A percentile compares a stretch with the other conserved stretches of the same genome.
phyloP scores from a whole-genome alignment of 2,888 invertebrate genomes.

The Balanococcus diminutus region DNA sequence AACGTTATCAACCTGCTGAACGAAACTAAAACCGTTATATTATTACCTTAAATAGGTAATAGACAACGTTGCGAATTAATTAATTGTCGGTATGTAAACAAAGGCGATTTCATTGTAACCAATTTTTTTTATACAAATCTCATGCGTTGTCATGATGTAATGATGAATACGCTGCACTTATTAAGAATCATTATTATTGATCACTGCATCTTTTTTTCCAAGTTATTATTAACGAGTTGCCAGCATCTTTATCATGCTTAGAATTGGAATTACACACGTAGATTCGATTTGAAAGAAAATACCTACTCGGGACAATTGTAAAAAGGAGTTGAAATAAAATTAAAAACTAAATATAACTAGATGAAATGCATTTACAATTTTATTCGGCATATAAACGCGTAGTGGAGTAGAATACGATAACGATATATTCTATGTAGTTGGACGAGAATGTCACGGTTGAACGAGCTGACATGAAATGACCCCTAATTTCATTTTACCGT shows the following conservation, averaged over 20 bases:
- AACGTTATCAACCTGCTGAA: slow-evolving; percentile 21
- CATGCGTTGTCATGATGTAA: slow-evolving; percentile 8
- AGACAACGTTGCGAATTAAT: slow-evolving; percentile 31
- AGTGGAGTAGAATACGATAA: neutral
- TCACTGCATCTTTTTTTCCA: neutral
- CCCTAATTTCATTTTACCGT: slow-evolving; percentile 38
- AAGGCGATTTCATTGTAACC: neutral
- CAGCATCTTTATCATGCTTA: neutral
- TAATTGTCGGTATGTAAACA: slow-evolving; percentile 8
- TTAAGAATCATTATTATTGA: neutral
- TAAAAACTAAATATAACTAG: neutral
- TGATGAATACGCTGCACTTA: neutral
- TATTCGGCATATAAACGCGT: slow-evolving; percentile 12
- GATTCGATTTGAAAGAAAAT: neutral
- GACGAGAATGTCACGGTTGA: slow-evolving; percentile 31
- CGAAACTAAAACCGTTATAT: slow-evolving; percentile 32
- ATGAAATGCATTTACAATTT: neutral
- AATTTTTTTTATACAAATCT: neutral
- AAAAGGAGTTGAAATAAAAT: neutral
- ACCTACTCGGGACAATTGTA: neutral
- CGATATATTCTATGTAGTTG: neutral
- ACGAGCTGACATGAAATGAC: slow-evolving; percentile 38
- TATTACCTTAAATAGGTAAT: slow-evolving; percentile 33
- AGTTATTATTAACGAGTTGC: neutral
- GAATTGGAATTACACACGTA: neutral